Base-by-base conservation (phyloP, 92 coral and sea anemone genomes). In the Desmophyllum pertusum region DNA sequence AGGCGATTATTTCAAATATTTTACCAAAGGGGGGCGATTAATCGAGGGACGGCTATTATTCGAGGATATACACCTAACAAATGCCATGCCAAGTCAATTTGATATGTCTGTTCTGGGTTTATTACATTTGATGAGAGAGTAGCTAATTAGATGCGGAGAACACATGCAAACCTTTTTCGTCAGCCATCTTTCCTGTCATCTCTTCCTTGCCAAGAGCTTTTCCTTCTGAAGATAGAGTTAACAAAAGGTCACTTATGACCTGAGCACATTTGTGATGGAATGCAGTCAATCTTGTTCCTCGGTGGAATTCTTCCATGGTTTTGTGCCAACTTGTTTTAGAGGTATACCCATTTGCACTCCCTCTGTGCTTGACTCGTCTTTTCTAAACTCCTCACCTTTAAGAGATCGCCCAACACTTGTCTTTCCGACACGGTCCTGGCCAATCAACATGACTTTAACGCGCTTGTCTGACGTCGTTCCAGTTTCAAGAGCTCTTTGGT, bases 351-450 rank as follows among this genome's bases (percentile, higher is more conserved):
- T 30, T 36, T 69, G 43, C 43, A 69, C 21, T 36, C 75, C 75
- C 21, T 69, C 48, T 41, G 75, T 69, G 43, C 75, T 69, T 21
- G 48, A 36, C 11, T 69, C 75, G 30, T 69, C 48, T 69, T 36
- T 5, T 36, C 48, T 31, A 15, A 69, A 69, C 5, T 30, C 23
- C 41, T 69, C 75, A 41, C 75, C 75, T 41, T 69, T 69, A 0
- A 69, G 42, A 36, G 75, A 69, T 21, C 75, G 42, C 23, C 10
- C 25, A 21, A 69, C n/a, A 41, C 75, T 69, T 17, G 75, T 69
- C 41, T 69, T 69, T 19, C 75, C 75, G 15, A 29, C 38, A 7
- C 75, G 75, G 75, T 69, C 75, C 17, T 69, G 75, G n/a, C 75
- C 75, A 69, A 69, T 29, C 75, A 69, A n/a, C 6, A 69, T 14